Conservation (phyloP, 2,888 invertebrate species). For the Formica aserva region DNA sequence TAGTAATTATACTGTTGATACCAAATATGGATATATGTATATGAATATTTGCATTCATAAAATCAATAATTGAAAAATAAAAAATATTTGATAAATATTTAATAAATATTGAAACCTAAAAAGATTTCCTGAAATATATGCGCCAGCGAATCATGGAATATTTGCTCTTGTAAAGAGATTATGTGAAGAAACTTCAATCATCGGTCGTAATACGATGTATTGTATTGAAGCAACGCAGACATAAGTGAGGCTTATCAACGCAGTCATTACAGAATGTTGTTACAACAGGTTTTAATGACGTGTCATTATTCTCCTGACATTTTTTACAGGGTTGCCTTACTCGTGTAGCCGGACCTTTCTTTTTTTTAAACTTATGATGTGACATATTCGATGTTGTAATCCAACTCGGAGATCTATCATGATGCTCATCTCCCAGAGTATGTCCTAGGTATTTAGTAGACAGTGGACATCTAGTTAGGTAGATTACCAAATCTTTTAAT, state of each 20-base stretch:
- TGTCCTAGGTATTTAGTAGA: background rate
- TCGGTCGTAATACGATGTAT: conserved; percentile 28
- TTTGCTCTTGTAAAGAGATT: background rate
- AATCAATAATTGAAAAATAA: conserved; percentile 14
- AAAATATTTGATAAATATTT: conserved; percentile 1
- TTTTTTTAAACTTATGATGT: conserved; percentile 42
- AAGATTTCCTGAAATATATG: background rate
- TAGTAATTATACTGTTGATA: background rate
- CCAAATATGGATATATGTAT: background rate
- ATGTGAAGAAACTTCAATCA: conserved; percentile 15
- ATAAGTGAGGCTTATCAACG: conserved; percentile 38
- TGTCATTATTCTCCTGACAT: conserved; percentile 19
- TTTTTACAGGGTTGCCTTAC: conserved; percentile 33
- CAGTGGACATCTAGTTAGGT: conserved; percentile 32
- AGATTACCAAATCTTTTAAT: conserved; percentile 42
- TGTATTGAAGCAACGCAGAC: conserved; percentile 41
- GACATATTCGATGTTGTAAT: conserved; percentile 20
- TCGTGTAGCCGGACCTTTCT: conserved; percentile 32
- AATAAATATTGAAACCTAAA: background rate
- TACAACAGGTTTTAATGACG: conserved; percentile 4
- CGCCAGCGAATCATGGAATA: background rate
- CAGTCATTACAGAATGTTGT: conserved; percentile 41
- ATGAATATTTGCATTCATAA: background rate
- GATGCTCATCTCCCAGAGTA: conserved; percentile 12
- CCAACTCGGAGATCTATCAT: conserved; percentile 26